phyloP scores from a whole-genome alignment of 35 echinoderm and acorn worm genomes.

The Amphiura filiformis region DNA sequence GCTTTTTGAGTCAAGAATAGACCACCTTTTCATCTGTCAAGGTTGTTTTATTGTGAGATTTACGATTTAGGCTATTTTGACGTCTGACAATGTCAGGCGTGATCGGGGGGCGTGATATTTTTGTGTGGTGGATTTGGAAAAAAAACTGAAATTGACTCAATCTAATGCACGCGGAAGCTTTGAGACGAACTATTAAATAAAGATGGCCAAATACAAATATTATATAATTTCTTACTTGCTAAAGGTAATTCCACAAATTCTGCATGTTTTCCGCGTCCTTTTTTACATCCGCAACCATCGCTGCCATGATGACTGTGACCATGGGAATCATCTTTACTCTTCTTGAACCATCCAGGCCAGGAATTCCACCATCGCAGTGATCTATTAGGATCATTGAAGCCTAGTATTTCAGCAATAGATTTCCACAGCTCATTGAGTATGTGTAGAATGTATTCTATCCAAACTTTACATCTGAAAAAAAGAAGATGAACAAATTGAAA shows the following conservation, averaged over 20 bases:
- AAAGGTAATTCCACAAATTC: background rate
- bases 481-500: background rate
- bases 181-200: too few relatives aligned
- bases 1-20: too few relatives aligned
- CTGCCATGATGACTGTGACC: background rate
- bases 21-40: too few relatives aligned
- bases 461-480: conserved; percentile 20
- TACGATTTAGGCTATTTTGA: too few relatives aligned
- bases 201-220: too few relatives aligned
- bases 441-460: conserved; percentile 19
- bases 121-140: too few relatives aligned
- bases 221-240: background rate
- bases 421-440: conserved; percentile 11
- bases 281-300: background rate
- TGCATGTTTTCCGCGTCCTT: background rate
- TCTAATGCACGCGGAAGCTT: too few relatives aligned
- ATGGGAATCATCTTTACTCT: background rate
- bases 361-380: background rate
- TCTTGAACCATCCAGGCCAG: background rate
- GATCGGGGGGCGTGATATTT: too few relatives aligned
- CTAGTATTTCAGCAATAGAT: background rate
- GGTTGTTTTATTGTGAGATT: too few relatives aligned
- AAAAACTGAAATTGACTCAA: too few relatives aligned
- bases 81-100: too few relatives aligned
- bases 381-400: background rate